Evolutionary conservation across 2,797 vertebrate genomes (phyloP).

Genomic region (Cirrhinus mrigala): DNA sequence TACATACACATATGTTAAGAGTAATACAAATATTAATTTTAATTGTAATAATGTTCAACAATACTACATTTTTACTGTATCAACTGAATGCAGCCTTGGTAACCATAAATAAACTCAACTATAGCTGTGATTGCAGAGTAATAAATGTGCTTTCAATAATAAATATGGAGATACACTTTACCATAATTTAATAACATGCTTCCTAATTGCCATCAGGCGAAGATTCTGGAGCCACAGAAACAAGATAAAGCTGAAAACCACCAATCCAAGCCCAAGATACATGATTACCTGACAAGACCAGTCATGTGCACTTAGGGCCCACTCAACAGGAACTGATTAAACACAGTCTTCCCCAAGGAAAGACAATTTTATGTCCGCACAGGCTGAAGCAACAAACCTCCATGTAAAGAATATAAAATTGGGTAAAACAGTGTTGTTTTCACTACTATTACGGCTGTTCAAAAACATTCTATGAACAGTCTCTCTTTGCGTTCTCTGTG

Average conservation of each 20-base stretch:
- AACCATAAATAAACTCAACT: not conserved
- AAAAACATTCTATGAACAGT: not conserved
- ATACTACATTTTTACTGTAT: not conserved
- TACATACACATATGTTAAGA: not conserved
- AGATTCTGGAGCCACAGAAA: not conserved
- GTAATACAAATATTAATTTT: not conserved
- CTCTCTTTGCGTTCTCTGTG: not conserved
- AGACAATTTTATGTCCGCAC: not conserved
- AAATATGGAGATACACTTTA: not conserved
- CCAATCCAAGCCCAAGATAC: not conserved
- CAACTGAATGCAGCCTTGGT: not conserved
- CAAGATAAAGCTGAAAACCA: not conserved
- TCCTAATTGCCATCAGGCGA: not conserved
- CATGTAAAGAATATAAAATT: not conserved
- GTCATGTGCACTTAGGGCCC: not conserved
- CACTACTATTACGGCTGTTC: not conserved
- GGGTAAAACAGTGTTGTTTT: not conserved
- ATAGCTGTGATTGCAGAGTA: not conserved
- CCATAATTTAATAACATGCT: not conserved
- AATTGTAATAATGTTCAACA: not conserved
- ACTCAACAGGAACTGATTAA: slow-evolving; percentile 12
- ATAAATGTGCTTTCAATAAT: not conserved
- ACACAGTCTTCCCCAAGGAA: not conserved
- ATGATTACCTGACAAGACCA: slow-evolving; percentile 21
- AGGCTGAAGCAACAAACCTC: not conserved